Conservation (phyloP, 2,888 invertebrate species). For the Cabera pusaria region DNA sequence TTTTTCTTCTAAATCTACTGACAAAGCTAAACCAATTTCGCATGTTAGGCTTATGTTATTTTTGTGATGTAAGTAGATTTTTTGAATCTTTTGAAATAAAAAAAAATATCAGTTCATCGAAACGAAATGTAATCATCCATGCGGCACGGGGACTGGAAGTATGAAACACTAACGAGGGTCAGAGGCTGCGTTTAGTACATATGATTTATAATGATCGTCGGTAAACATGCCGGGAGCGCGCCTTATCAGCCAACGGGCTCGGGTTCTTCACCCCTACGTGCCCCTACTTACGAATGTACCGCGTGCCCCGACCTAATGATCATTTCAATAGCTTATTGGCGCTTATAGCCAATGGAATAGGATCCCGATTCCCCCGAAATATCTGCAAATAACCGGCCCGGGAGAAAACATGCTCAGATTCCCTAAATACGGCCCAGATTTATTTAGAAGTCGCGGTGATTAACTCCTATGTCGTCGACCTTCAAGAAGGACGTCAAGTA, state of each 20-base stretch:
- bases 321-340: conserved; percentile 35
- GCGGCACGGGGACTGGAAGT: conserved; percentile 33
- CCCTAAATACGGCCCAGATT: conserved; percentile 26
- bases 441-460: conserved; percentile 31
- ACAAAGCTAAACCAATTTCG: too few relatives aligned
- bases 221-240: conserved; percentile 52
- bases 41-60: too few relatives aligned
- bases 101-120: too few relatives aligned
- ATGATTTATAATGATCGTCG: conserved; percentile 71
- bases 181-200: conserved; percentile 53
- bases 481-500: conserved; percentile 24
- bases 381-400: conserved; percentile 28
- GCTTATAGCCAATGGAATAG: conserved; percentile 32
- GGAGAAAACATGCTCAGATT: conserved; percentile 27
- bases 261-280: conserved; percentile 68
- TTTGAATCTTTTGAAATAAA: too few relatives aligned
- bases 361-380: conserved; percentile 31
- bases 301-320: conserved; percentile 40
- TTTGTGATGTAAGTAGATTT: too few relatives aligned
- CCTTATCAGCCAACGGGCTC: conserved; percentile 58
- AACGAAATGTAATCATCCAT: too few relatives aligned
- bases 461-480: conserved; percentile 28
- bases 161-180: conserved; percentile 63
- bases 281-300: conserved; percentile 47
- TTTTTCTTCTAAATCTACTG: too few relatives aligned